Percentiles rank a stretch among this genome's conserved stretches.
Evolutionary conservation across 2,888 invertebrate genomes (phyloP).

Genomic region (Sepiola atlantica): DNA sequence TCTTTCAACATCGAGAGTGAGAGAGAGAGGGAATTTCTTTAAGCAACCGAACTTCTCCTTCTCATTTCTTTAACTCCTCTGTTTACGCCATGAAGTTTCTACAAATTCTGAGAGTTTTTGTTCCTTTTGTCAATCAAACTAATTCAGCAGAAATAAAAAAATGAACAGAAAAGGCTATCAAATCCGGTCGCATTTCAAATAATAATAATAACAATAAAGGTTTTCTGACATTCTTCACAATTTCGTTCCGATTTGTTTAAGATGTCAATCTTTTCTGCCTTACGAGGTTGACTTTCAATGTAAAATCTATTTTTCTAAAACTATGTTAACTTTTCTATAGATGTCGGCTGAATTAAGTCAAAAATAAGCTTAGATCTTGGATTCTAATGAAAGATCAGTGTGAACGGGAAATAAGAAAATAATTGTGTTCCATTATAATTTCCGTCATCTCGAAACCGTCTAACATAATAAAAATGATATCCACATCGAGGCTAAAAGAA

Average conservation of each 20-base stretch:
- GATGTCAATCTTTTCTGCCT: neutral
- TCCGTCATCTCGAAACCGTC: too few species aligned
- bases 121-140: slow-evolving; percentile 4
- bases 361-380: neutral
- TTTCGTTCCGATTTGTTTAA: too few species aligned
- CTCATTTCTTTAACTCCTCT: neutral
- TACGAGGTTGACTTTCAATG: neutral
- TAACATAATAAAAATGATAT: too few species aligned
- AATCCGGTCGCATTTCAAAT: neutral
- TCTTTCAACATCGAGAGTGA: neutral
- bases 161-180: neutral
- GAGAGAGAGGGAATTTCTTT: neutral
- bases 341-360: neutral
- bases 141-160: neutral
- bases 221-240: neutral
- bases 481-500: too few species aligned
- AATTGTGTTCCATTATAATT: neutral
- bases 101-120: neutral
- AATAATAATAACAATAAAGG: neutral
- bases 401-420: neutral
- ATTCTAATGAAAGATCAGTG: neutral
- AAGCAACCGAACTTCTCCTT: neutral
- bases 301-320: neutral
- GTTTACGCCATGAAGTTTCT: neutral
- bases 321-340: neutral